Evolutionary conservation across 2,797 vertebrate genomes (phyloP), one percentile per base, ranked within the genome.

Genomic region (Astyanax mexicanus): DNA sequence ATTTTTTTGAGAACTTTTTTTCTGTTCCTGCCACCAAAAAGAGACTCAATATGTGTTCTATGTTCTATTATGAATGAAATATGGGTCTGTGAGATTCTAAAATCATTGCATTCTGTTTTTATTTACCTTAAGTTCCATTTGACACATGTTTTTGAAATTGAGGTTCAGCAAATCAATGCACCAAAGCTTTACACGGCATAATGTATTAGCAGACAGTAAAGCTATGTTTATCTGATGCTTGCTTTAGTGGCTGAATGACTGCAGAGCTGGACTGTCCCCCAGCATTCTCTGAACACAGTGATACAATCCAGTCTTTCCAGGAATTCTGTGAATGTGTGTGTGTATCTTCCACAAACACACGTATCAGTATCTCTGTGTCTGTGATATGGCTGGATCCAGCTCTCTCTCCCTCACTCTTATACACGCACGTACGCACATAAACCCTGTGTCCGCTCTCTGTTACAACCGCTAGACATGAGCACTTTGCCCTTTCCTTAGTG

Each of bases 281-380:
- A 68, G 54, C 70, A 68, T 78, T 69, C 64, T 47, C 44, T 69
- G 45, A 73, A 62, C 42, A 68, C 64, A 37, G 55, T 25, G 70
- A 78, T 78, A 67, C 21, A 42, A 72, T 55, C 19, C 17, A 60
- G 25, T 5, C n/a, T 74, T 81, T 81, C 79, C 79, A 60, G 21
- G 75, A 73, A 81, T 57, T 65, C 71, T 69, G 47, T 77, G 57
- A 77, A 74, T 81, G 70, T 77, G 73, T 52, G 51, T 54, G 51
- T 19, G 78, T 38, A 38, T 67, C 74, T 75, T 74, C 67, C 52
- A 62, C 69, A 75, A 76, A 72, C 72, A 74, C 25, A 17, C 76
- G 7, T 69, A 78, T 73, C 76, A 60, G 54, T 78, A 62, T 61
- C 44, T 70, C 27, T 52, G 54, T 32, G 57, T 25, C 25, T 13